Conservation (phyloP, 1,140 invertebrate genomes). For the Doryteuthis pealeii region DNA sequence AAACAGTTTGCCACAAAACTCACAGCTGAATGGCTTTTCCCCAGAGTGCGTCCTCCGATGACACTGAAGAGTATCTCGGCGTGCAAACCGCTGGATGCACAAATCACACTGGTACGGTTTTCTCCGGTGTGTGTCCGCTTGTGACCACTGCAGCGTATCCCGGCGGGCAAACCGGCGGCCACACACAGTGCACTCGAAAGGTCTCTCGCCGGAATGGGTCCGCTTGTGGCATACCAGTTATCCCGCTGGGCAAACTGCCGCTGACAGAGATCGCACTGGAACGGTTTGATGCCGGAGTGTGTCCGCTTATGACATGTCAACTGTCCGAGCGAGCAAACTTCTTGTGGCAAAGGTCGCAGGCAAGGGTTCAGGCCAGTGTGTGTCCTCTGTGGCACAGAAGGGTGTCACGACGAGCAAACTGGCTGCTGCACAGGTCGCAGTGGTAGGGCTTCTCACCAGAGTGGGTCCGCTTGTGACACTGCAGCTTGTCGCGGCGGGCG, state of each 20-base stretch:
- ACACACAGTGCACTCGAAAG: constrained; percentile 10
- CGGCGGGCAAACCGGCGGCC: constrained; percentile 40
- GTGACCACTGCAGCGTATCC: constrained; percentile 19
- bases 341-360: no score
- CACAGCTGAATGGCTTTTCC: constrained; percentile 54
- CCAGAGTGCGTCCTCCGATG: constrained; percentile 54
- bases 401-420: constrained; percentile 58
- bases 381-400: constrained; percentile 48
- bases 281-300: constrained; percentile 54
- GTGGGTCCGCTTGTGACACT: constrained; percentile 56
- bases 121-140: constrained; percentile 10
- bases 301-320: constrained; percentile 27
- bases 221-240: constrained; percentile 31
- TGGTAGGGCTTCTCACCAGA: constrained; percentile 59
- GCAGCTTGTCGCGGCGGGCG: constrained; percentile 58
- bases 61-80: constrained; percentile 17
- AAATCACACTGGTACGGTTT: constrained; percentile 15
- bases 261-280: constrained; percentile 57
- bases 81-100: constrained; percentile 14
- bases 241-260: constrained; percentile 30
- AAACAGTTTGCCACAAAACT: constrained; percentile 51
- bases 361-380: constrained; percentile 23
- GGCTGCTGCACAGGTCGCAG: constrained; percentile 57
- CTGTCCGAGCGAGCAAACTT: constrained; percentile 25
- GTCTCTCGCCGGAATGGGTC: constrained; percentile 22